These are phyloP conservation scores for Pristiophorus japonicus DNA, from an alignment of 2,113 vertebrate species.

Conservation along the genomic window DNA sequence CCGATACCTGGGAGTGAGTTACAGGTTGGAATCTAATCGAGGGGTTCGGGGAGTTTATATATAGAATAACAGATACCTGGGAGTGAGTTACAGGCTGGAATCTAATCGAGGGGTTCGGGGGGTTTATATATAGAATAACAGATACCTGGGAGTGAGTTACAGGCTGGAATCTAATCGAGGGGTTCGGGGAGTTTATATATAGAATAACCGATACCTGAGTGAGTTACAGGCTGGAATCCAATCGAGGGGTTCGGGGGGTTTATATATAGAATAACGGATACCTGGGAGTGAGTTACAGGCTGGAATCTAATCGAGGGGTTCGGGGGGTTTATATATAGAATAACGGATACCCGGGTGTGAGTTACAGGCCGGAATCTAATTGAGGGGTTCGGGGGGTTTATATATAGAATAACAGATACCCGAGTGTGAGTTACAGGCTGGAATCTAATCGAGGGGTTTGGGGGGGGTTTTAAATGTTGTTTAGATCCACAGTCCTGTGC, in stretches of 20 bases:
- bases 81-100: background rate
- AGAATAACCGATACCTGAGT: background rate
- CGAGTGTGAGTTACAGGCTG: too few species aligned
- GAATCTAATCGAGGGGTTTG: too few species aligned
- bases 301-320: background rate
- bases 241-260: background rate
- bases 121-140: background rate
- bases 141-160: background rate
- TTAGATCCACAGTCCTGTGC: too few species aligned
- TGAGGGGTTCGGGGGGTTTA: background rate
- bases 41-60: background rate
- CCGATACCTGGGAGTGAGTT: background rate
- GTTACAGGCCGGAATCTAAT: background rate
- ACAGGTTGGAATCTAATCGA: background rate
- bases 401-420: background rate
- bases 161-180: background rate
- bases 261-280: background rate
- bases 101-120: background rate
- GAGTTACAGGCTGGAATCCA: background rate
- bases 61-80: background rate
- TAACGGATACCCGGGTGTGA: background rate
- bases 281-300: background rate
- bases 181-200: background rate
- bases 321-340: background rate
- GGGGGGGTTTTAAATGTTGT: too few species aligned